Percentiles rank a stretch among this genome's conserved stretches.
These are phyloP conservation scores for Chelonoidis abingdonii DNA, from an alignment of 2,113 vertebrate genomes.

Conservation along the genomic window DNA sequence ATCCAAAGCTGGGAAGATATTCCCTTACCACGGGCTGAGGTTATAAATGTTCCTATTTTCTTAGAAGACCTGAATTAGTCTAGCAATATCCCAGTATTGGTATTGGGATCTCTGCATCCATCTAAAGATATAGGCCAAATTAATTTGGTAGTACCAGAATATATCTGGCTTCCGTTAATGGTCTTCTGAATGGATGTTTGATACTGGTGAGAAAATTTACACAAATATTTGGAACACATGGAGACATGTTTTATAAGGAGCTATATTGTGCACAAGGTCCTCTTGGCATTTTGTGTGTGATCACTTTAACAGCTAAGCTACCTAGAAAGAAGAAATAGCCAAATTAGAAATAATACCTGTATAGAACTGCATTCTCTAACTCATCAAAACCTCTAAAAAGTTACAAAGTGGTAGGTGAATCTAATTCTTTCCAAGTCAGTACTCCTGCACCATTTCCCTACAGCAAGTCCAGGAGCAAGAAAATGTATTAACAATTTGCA, in stretches of 20 bases:
- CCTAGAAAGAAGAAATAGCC: background rate
- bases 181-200: background rate
- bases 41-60: background rate
- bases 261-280: background rate
- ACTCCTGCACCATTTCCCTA: background rate
- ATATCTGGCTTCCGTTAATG: background rate
- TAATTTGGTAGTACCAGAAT: background rate
- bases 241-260: background rate
- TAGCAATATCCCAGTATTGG: background rate
- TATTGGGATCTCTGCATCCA: background rate
- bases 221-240: too few relatives aligned
- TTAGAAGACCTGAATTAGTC: background rate
- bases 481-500: background rate
- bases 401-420: background rate
- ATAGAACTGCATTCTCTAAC: background rate
- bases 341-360: background rate
- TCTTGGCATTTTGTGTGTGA: background rate
- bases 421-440: background rate
- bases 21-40: background rate
- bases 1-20: background rate
- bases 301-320: background rate
- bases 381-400: background rate
- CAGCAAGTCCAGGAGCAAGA: background rate
- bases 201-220: too few relatives aligned
- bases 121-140: background rate